Conservation (phyloP, 2,113 vertebrate species). For the Propithecus coquereli region DNA sequence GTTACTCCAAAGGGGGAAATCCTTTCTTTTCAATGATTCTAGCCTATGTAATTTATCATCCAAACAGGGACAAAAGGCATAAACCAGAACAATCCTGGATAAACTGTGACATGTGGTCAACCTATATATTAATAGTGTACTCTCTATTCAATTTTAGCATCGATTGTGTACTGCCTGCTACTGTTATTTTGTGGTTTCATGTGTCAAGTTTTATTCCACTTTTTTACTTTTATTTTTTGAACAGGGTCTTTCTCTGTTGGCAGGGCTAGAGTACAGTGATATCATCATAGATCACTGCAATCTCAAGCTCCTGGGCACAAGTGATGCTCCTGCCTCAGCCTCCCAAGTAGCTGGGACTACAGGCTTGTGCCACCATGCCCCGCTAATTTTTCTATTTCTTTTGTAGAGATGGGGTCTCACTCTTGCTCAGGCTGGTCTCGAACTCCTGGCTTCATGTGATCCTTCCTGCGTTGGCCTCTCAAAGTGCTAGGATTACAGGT, state of each 20-base stretch:
- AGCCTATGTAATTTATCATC: background rate
- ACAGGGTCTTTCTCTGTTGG: too few relatives aligned
- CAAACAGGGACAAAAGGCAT: background rate
- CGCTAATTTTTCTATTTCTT: too few relatives aligned
- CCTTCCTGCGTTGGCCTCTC: too few relatives aligned
- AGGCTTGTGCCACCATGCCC: rapidly evolving
- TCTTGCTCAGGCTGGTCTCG: too few relatives aligned
- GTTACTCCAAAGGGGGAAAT: background rate
- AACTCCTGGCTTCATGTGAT: too few relatives aligned
- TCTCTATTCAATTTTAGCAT: background rate
- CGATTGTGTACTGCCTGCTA: background rate
- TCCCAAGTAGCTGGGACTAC: too few relatives aligned
- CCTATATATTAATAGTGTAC: background rate
- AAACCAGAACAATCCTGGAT: background rate
- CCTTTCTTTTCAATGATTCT: background rate
- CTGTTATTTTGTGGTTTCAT: background rate
- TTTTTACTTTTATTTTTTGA: background rate
- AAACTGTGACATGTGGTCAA: background rate
- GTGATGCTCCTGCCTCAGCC: too few relatives aligned
- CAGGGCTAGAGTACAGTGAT: too few relatives aligned
- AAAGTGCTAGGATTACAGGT: too few relatives aligned
- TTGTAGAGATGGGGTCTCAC: too few relatives aligned
- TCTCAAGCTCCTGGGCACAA: too few relatives aligned
- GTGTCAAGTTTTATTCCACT: background rate
- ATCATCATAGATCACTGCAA: too few relatives aligned